A percentile compares a stretch with the other conserved stretches of the same genome.
These are phyloP conservation scores for Hyla sarda DNA, from an alignment of 2,113 vertebrate species.

Conservation along the genomic window DNA sequence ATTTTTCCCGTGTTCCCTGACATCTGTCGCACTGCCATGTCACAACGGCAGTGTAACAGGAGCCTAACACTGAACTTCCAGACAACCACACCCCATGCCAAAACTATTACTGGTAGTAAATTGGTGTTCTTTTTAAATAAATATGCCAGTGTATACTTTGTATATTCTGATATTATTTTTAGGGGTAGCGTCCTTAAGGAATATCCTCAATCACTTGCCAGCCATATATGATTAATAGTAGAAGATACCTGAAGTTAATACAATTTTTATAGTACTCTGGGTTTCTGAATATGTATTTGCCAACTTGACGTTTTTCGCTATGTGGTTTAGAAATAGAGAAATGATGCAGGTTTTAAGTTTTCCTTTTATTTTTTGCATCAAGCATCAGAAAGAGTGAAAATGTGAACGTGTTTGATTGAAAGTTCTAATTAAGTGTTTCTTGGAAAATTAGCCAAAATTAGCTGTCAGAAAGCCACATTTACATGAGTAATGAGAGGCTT, in stretches of 20 bases:
- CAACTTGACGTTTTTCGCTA: neutral
- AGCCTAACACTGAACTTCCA: too few relatives aligned
- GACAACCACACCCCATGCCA: too few relatives aligned
- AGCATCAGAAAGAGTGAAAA: conserved; percentile 60
- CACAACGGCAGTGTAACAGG: too few relatives aligned
- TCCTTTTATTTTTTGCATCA: neutral
- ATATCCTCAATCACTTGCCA: neutral
- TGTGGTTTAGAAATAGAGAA: neutral
- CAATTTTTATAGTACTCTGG: conserved; percentile 33
- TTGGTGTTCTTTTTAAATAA: conserved; percentile 11
- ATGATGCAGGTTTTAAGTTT: neutral
- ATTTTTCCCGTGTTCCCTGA: too few relatives aligned
- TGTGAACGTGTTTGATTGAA: conserved; percentile 83
- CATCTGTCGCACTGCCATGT: too few relatives aligned
- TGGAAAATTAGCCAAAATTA: conserved; percentile 97
- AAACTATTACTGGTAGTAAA: conserved; percentile 28
- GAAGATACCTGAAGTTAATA: conserved; percentile 63
- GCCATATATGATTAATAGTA: neutral
- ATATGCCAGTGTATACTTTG: neutral
- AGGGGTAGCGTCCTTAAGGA: neutral
- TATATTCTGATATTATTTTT: neutral
- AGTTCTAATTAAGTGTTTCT: conserved; percentile 98
- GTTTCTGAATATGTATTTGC: neutral
- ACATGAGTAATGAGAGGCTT: conserved; percentile 93
- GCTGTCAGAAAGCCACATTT: conserved; percentile 99